Evolutionary conservation across 1,140 invertebrate species (phyloP).

Genomic region (Neodiprion pinetum): DNA sequence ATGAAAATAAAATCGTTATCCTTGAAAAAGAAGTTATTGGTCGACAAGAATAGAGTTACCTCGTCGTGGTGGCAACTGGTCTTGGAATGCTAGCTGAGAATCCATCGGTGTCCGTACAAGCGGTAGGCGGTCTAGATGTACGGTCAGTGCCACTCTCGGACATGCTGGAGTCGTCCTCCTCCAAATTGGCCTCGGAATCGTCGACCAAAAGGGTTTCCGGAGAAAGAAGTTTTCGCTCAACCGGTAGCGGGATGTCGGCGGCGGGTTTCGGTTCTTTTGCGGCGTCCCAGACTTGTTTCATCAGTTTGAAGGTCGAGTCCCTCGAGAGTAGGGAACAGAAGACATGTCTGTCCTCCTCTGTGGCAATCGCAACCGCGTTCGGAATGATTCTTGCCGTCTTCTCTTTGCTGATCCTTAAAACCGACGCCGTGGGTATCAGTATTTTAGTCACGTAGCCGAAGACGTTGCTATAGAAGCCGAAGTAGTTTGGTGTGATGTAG

Average conservation of each 20-base stretch:
- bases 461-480: constrained; percentile 95
- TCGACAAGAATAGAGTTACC: constrained; percentile 25
- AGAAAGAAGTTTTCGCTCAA: constrained; percentile 40
- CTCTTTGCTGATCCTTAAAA: constrained; percentile 87
- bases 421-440: constrained; percentile 80
- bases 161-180: constrained; percentile 61
- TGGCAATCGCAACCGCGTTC: constrained; percentile 88
- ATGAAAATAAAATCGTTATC: no score
- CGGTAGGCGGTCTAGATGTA: constrained; percentile 40
- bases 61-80: constrained; percentile 40
- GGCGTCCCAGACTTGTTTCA: constrained; percentile 78
- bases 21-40: no score
- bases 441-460: constrained; percentile 92
- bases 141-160: constrained; percentile 60
- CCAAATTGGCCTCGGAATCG: constrained; percentile 47
- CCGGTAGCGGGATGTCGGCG: constrained; percentile 40
- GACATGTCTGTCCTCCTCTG: constrained; percentile 84
- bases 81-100: constrained; percentile 39
- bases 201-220: constrained; percentile 47
- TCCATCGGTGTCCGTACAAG: constrained; percentile 46
- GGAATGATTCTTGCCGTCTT: constrained; percentile 90
- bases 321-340: constrained; percentile 89
- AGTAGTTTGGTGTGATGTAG: constrained; percentile 92
- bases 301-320: constrained; percentile 84
- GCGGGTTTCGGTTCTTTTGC: constrained; percentile 46